These are phyloP conservation scores for Empidonax traillii DNA, from an alignment of 2,113 vertebrate species.

Conservation along the genomic window DNA sequence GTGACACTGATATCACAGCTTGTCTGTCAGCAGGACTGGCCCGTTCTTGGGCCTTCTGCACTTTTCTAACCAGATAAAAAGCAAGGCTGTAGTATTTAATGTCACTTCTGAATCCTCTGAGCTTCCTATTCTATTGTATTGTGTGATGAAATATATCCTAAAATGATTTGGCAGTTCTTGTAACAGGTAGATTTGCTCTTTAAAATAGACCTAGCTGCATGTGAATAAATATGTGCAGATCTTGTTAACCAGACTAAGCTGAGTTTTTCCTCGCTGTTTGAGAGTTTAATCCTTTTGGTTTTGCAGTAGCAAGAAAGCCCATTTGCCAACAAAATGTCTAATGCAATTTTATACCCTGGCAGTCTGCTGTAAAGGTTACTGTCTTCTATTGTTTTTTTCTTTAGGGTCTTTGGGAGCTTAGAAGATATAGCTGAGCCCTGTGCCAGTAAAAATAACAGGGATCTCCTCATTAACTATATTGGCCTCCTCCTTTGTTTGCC, in stretches of 20 bases:
- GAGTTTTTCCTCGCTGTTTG: background rate
- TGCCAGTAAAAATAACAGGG: conserved; percentile 64
- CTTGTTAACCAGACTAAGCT: background rate
- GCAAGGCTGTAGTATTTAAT: background rate
- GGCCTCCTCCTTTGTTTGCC: conserved; percentile 71
- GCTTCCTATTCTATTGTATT: background rate
- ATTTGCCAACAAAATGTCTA: conserved; percentile 11
- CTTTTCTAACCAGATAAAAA: background rate
- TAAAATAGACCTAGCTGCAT: background rate
- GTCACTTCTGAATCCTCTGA: background rate
- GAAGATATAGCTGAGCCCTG: background rate
- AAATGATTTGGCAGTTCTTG: background rate
- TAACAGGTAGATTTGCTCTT: background rate
- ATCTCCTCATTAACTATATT: conserved; percentile 50
- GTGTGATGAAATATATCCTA: background rate
- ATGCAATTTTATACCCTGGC: background rate
- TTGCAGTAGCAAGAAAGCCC: background rate
- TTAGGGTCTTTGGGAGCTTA: background rate
- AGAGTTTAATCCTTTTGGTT: background rate
- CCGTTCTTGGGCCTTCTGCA: background rate
- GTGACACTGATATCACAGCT: background rate
- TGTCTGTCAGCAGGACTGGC: background rate
- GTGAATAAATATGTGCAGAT: background rate
- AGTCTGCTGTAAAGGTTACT: background rate
- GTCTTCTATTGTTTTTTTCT: conserved; percentile 18